A percentile compares a stretch with the other conserved stretches of the same genome.
Evolutionary conservation across 2,888 invertebrate species (phyloP).

Genomic region (Aleiodes leptofemur): DNA sequence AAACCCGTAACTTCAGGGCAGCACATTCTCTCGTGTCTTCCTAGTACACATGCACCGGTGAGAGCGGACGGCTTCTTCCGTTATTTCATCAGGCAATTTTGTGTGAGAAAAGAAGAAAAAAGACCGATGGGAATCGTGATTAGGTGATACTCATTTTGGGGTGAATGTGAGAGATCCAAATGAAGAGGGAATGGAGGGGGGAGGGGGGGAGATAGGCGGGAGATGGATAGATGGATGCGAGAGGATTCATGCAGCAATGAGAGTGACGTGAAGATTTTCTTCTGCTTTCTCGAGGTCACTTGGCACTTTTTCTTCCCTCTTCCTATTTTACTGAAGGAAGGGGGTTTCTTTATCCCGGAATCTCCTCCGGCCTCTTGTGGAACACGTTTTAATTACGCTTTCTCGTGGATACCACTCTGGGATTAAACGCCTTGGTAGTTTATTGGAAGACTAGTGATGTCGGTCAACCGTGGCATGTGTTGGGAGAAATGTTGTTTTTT

Average conservation of each 20-base stretch:
- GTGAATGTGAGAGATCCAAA: background rate
- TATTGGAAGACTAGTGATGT: constrained; percentile 5
- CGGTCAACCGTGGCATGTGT: constrained; percentile 10
- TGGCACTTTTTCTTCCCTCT: background rate
- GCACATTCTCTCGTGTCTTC: too few species aligned
- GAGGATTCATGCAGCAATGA: background rate
- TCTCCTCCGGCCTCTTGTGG: constrained; percentile 8
- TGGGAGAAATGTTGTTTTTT: background rate
- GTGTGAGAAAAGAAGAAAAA: background rate
- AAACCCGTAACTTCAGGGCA: background rate
- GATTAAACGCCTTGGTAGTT: constrained; percentile 11
- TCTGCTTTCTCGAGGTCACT: constrained; percentile 32
- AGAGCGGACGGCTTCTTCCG: background rate
- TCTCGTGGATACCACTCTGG: background rate
- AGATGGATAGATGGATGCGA: background rate
- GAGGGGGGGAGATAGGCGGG: background rate
- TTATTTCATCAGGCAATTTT: background rate
- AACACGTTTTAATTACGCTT: constrained; percentile 37
- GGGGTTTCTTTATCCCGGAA: background rate
- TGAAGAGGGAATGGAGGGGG: background rate
- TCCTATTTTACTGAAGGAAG: background rate
- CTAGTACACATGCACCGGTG: too few species aligned
- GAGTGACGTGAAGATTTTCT: constrained; percentile 18
- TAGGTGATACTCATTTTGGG: constrained; percentile 13
- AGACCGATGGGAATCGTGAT: constrained; percentile 18